These are phyloP conservation scores for Sphaerophoria taeniata DNA, from an alignment of 2,888 invertebrate species.

Conservation along the genomic window DNA sequence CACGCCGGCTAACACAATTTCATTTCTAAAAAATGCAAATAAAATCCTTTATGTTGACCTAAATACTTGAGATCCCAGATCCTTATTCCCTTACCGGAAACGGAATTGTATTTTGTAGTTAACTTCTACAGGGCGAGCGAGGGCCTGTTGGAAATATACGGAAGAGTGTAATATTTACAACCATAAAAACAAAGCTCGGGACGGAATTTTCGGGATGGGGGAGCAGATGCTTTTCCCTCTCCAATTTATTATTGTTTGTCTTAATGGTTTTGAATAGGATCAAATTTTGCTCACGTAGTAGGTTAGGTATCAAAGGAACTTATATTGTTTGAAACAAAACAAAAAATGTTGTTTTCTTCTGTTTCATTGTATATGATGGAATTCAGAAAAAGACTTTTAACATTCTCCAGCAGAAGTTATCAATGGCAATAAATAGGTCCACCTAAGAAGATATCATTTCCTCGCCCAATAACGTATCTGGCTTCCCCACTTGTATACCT, in stretches of 20 bases:
- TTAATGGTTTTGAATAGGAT: constrained; percentile 8
- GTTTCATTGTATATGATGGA: no score
- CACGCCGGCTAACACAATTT: no score
- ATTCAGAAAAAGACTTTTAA: constrained; percentile 9
- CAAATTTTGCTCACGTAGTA: constrained; percentile 59
- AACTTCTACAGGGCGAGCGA: no score
- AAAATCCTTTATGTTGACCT: constrained; percentile 36
- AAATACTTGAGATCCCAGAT: constrained; percentile 26
- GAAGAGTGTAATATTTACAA: neutral
- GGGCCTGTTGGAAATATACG: neutral
- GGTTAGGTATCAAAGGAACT: neutral
- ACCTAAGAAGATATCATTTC: neutral
- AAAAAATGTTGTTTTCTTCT: constrained; percentile 4
- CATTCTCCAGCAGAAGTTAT: constrained; percentile 10
- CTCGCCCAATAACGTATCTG: neutral
- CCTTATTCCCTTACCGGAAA: neutral
- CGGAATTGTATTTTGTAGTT: neutral
- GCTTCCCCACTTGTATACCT: neutral
- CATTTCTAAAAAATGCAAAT: constrained; percentile 26
- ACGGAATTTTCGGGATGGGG: no score
- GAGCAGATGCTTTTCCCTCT: neutral
- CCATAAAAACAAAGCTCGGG: neutral
- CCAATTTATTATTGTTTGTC: constrained; percentile 7
- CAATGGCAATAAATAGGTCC: constrained; percentile 4
- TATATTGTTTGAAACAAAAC: constrained; percentile 20